phyloP scores from a whole-genome alignment of 2,888 invertebrate species.

The Pseudoips prasinana region DNA sequence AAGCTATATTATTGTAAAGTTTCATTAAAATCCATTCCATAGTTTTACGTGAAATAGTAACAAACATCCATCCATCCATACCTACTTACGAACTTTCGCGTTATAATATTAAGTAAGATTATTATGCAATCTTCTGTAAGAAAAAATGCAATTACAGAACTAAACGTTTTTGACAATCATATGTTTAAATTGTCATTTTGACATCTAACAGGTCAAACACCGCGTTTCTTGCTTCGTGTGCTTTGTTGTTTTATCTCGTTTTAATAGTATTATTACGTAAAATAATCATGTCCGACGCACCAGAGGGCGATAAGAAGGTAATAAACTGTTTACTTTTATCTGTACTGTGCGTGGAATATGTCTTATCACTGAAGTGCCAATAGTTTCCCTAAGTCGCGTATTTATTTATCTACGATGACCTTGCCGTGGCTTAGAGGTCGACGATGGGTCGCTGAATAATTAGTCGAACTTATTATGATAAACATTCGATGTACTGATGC shows the following conservation, averaged over 20 bases:
- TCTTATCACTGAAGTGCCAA: slow-evolving; percentile 32
- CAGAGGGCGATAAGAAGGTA: slow-evolving; percentile 69
- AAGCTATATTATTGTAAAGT: too few species aligned
- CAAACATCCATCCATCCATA: too few species aligned
- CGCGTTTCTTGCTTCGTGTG: slow-evolving; percentile 16
- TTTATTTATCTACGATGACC: slow-evolving; percentile 61
- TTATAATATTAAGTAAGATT: too few species aligned
- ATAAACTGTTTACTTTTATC: slow-evolving; percentile 44
- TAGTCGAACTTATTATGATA: slow-evolving; percentile 1
- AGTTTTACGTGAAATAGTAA: too few species aligned
- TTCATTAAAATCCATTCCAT: too few species aligned
- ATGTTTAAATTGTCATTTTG: slow-evolving; percentile 30
- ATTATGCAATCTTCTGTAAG: too few species aligned
- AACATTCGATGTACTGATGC: too few species aligned
- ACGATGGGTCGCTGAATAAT: slow-evolving; percentile 23
- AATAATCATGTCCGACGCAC: slow-evolving; percentile 57
- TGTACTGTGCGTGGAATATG: slow-evolving; percentile 33
- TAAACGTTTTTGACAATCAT: slow-evolving; percentile 41
- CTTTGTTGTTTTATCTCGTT: slow-evolving; percentile 25
- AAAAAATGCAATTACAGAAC: too few species aligned
- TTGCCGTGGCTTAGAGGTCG: slow-evolving; percentile 62
- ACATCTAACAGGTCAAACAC: slow-evolving; percentile 25
- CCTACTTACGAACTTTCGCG: too few species aligned
- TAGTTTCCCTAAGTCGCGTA: slow-evolving; percentile 31
- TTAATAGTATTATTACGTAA: slow-evolving; percentile 36